A percentile compares a stretch with the other conserved stretches of the same genome.
Conservation (phyloP, 2,113 vertebrate genomes). For the Chinchilla lanigera region DNA sequence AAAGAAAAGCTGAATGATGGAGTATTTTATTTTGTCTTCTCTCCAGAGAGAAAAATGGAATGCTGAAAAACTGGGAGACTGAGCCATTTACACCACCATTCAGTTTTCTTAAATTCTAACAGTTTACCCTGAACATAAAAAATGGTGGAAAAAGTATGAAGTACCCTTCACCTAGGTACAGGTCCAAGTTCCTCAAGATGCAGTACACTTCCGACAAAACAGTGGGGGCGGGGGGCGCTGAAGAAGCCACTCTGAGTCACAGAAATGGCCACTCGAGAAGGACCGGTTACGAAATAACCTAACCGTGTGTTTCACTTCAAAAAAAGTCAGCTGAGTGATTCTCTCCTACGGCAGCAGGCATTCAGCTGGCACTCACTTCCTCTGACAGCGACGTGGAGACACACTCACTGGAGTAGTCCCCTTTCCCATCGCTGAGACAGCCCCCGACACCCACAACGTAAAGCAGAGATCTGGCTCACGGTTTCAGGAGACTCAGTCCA, state of each 20-base stretch:
- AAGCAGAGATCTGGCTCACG: neutral
- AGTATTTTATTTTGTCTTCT: neutral
- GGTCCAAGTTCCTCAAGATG: neutral
- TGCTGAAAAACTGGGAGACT: neutral
- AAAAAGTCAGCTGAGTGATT: neutral
- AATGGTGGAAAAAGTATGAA: too few species aligned
- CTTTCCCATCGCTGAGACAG: neutral
- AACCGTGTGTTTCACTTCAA: neutral
- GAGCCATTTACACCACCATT: neutral
- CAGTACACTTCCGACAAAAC: neutral
- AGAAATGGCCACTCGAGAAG: neutral
- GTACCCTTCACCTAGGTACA: neutral
- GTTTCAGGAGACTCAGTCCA: neutral
- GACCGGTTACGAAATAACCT: neutral
- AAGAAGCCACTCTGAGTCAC: neutral
- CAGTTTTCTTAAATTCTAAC: neutral
- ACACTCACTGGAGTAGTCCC: neutral
- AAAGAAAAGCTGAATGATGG: neutral
- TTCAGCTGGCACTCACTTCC: neutral
- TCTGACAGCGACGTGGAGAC: neutral
- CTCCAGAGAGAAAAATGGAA: neutral
- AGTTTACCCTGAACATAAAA: neutral
- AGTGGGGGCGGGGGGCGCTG: neutral
- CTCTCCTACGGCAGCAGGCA: neutral
- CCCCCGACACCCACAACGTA: neutral